These are phyloP conservation scores for Atopsyche davidsoni DNA, from an alignment of 1,140 invertebrate genomes.

Conservation along the genomic window DNA sequence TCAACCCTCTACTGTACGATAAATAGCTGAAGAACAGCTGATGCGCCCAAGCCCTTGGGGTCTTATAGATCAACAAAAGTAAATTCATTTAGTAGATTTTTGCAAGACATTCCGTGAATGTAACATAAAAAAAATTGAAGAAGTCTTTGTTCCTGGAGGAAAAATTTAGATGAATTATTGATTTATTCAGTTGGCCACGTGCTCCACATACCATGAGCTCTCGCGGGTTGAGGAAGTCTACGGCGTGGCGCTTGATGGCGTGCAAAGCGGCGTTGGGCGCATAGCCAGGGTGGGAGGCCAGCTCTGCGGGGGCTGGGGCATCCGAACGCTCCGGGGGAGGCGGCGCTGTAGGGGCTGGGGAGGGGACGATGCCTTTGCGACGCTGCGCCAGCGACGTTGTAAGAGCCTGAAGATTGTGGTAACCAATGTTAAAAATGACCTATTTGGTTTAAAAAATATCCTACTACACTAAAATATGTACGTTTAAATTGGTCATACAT, in stretches of 20 bases:
- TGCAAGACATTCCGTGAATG: too few relatives aligned
- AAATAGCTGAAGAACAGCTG: too few relatives aligned
- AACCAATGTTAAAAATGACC: not conserved
- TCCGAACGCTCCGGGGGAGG: slow-evolving; percentile 28
- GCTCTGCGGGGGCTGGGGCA: slow-evolving; percentile 19
- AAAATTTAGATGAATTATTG: too few relatives aligned
- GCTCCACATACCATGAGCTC: slow-evolving; percentile 69
- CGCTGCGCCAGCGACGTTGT: slow-evolving; percentile 55
- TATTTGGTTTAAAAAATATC: not conserved
- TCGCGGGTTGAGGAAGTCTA: slow-evolving; percentile 83
- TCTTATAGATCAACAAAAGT: too few relatives aligned
- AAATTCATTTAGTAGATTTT: too few relatives aligned
- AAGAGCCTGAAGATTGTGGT: slow-evolving; percentile 50
- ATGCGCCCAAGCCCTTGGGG: too few relatives aligned
- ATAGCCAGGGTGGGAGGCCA: slow-evolving; percentile 53
- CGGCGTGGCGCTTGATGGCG: slow-evolving; percentile 88
- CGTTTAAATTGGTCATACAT: too few relatives aligned
- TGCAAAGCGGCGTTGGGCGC: slow-evolving; percentile 86
- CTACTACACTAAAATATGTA: too few relatives aligned
- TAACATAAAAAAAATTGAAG: too few relatives aligned
- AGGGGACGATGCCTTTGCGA: slow-evolving; percentile 44
- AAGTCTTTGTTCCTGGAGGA: too few relatives aligned
- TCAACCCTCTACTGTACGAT: too few relatives aligned
- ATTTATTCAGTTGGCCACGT: too few relatives aligned
- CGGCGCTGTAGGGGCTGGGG: slow-evolving; percentile 33